Conservation (phyloP, 2,113 vertebrate genomes). For the Seriola dumerili region DNA sequence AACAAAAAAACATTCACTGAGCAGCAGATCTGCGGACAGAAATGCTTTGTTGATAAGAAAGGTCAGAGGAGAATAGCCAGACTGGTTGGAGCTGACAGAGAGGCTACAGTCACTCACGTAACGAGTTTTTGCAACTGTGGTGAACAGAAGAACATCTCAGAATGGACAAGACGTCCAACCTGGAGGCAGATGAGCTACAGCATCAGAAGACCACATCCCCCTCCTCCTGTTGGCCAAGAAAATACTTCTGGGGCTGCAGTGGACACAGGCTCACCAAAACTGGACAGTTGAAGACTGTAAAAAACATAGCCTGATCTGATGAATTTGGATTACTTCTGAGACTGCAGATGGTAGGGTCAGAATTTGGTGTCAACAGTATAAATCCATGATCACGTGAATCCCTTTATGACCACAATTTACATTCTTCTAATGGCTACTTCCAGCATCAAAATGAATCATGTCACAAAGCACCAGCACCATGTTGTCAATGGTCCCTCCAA, state of each 20-base stretch:
- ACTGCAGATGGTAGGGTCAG: too few relatives aligned
- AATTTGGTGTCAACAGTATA: too few relatives aligned
- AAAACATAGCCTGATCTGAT: too few relatives aligned
- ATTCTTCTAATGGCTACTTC: neutral
- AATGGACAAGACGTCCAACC: neutral
- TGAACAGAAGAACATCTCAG: neutral
- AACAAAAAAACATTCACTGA: neutral
- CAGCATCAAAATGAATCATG: neutral
- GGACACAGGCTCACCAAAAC: too few relatives aligned
- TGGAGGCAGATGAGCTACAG: neutral
- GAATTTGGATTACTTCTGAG: too few relatives aligned
- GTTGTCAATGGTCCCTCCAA: neutral
- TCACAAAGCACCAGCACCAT: neutral
- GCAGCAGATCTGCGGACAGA: too few relatives aligned
- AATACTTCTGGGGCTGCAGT: too few relatives aligned
- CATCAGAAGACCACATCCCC: too few relatives aligned
- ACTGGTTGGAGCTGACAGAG: neutral
- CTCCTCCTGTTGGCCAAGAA: too few relatives aligned
- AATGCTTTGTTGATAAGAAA: neutral
- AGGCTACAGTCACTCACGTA: neutral
- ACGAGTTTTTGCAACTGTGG: neutral
- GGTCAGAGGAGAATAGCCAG: constrained; percentile 2
- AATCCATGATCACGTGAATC: too few relatives aligned
- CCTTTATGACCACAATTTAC: too few relatives aligned
- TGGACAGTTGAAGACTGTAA: too few relatives aligned